phyloP scores from a whole-genome alignment of 2,888 invertebrate species.

The Apamea anceps region DNA sequence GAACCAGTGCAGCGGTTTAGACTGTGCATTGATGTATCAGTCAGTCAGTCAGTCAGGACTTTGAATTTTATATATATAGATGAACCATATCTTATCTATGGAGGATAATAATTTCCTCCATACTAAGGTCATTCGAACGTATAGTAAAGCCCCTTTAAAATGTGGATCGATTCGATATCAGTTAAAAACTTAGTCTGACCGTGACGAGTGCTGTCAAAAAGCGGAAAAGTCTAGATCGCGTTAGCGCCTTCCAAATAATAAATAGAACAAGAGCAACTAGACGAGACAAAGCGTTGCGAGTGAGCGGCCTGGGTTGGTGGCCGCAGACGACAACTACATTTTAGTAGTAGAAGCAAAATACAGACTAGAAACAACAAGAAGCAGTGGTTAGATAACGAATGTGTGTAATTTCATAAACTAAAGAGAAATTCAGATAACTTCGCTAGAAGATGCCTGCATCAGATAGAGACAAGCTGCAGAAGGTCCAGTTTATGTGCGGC shows the following conservation, averaged over 20 bases:
- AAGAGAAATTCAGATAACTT: conserved; percentile 4
- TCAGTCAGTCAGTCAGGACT: no score
- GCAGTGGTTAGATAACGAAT: neutral
- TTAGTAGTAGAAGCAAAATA: conserved; percentile 11
- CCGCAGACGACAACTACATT: neutral
- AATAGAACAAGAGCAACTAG: conserved; percentile 16
- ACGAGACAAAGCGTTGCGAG: conserved; percentile 13
- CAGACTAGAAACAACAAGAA: neutral
- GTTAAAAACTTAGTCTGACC: neutral
- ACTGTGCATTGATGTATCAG: no score
- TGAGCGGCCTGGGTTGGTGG: neutral
- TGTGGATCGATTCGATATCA: neutral
- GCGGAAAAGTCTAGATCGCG: neutral
- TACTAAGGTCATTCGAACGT: neutral
- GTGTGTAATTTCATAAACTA: conserved; percentile 24
- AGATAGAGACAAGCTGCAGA: neutral
- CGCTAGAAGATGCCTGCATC: conserved; percentile 4
- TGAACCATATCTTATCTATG: neutral
- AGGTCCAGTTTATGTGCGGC: neutral
- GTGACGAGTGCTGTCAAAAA: conserved; percentile 8
- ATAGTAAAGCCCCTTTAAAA: conserved; percentile 6
- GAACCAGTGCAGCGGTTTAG: no score
- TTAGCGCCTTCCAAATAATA: conserved; percentile 4
- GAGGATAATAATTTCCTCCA: neutral
- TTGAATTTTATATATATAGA: no score